phyloP scores from a whole-genome alignment of 2,797 vertebrate genomes.

The Molossus alvarezi region DNA sequence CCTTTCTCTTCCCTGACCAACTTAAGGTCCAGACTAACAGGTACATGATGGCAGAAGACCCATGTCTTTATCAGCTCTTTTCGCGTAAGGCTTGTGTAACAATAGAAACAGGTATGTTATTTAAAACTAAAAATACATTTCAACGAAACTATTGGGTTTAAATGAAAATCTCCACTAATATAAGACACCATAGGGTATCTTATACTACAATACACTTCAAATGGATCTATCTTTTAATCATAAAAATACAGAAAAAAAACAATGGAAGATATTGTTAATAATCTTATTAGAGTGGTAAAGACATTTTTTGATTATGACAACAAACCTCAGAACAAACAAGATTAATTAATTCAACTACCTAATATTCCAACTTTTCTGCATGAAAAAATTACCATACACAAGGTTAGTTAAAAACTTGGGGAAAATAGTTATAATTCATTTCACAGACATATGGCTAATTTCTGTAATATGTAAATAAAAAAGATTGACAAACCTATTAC shows the following conservation, averaged over 20 bases:
- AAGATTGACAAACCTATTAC: neutral
- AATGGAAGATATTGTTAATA: constrained; percentile 12
- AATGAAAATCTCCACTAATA: neutral
- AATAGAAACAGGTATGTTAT: neutral
- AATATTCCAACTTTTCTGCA: neutral
- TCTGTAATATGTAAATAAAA: neutral
- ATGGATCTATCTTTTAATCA: neutral
- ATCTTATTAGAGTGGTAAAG: neutral
- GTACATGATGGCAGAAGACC: neutral
- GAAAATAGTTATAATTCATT: neutral
- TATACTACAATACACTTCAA: neutral
- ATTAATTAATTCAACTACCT: neutral
- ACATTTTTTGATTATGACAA: neutral
- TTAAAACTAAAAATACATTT: constrained; percentile 46
- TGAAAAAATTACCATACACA: constrained; percentile 15
- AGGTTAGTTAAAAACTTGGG: neutral
- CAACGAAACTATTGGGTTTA: neutral
- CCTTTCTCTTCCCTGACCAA: neutral
- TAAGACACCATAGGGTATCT: neutral
- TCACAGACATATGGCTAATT: neutral
- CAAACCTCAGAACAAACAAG: neutral
- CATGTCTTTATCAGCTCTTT: neutral
- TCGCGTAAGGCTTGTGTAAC: neutral
- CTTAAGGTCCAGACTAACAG: neutral
- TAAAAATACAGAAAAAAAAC: neutral